These are phyloP conservation scores for Drosophila dunni DNA, from an alignment of 1,140 invertebrate species.

Conservation along the genomic window DNA sequence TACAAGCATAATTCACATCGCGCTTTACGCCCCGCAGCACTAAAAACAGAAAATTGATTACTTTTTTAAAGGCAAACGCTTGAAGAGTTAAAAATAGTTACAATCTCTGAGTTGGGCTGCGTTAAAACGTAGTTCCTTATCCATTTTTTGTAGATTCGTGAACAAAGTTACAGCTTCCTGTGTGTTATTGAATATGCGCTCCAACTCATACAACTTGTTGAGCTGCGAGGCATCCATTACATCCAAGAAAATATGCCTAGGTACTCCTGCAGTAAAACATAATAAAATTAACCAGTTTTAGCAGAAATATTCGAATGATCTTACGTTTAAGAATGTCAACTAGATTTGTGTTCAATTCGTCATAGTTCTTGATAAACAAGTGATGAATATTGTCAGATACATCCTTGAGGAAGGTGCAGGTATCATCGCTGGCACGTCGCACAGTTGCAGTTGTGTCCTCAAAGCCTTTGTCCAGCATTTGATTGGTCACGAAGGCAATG, in stretches of 20 bases:
- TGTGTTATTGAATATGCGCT: slow-evolving; percentile 89
- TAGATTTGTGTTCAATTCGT: slow-evolving; percentile 89
- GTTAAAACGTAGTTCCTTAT: slow-evolving; percentile 87
- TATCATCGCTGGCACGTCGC: slow-evolving; percentile 87
- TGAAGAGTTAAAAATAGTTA: slow-evolving; percentile 61
- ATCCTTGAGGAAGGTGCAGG: slow-evolving; percentile 88
- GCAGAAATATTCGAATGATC: slow-evolving; percentile 14
- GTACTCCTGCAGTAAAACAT: slow-evolving; percentile 51
- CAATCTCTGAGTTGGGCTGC: slow-evolving; percentile 89
- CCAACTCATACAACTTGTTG: slow-evolving; percentile 89
- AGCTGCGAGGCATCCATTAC: slow-evolving; percentile 90
- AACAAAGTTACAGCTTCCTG: slow-evolving; percentile 88
- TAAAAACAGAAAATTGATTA: slow-evolving; percentile 76
- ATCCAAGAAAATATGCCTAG: slow-evolving; percentile 87
- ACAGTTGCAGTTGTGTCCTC: slow-evolving; percentile 87
- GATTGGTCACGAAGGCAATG: slow-evolving; percentile 94
- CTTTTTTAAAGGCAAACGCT: background rate
- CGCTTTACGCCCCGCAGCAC: slow-evolving; percentile 89
- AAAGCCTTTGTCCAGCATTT: slow-evolving; percentile 90
- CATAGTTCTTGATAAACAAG: slow-evolving; percentile 89
- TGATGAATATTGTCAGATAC: slow-evolving; percentile 89
- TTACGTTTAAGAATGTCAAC: slow-evolving; percentile 88
- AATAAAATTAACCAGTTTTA: background rate
- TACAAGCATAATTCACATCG: slow-evolving; percentile 85
- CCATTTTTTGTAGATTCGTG: slow-evolving; percentile 87